Percentiles rank a stretch among this genome's conserved stretches.
Evolutionary conservation across 1,140 invertebrate species (phyloP).

Genomic region (Rhysida immarginata): DNA sequence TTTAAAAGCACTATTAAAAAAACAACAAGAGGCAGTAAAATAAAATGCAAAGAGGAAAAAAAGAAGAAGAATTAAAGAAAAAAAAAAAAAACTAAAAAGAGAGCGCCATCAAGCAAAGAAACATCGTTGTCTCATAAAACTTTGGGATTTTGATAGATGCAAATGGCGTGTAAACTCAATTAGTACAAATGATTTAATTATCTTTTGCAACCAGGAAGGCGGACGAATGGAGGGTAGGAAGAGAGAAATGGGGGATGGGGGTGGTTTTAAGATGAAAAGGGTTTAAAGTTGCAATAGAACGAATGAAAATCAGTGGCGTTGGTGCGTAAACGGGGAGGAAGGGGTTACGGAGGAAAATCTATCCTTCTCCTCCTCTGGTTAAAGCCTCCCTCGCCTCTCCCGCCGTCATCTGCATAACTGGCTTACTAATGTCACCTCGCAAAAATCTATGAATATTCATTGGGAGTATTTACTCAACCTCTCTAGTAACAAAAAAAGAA

Average conservation of each 20-base stretch:
- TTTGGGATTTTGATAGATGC: slow-evolving; percentile 9
- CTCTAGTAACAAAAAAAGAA: too few species aligned
- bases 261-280: too few species aligned
- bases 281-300: too few species aligned
- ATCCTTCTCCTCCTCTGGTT: too few species aligned
- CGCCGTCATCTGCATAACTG: slow-evolving; percentile 11
- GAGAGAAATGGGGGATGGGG: neutral
- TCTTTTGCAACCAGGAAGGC: too few species aligned
- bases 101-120: too few species aligned
- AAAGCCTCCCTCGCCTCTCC: too few species aligned
- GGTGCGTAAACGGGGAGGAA: too few species aligned
- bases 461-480: neutral
- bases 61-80: slow-evolving; percentile 13
- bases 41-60: neutral
- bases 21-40: too few species aligned
- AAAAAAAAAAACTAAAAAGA: neutral
- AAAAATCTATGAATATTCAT: slow-evolving; percentile 12
- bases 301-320: too few species aligned
- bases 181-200: slow-evolving; percentile 12
- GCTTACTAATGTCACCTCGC: slow-evolving; percentile 11
- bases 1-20: too few species aligned
- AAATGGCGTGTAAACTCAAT: slow-evolving; percentile 12
- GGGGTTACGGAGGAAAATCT: slow-evolving; percentile 1
- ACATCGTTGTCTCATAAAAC: too few species aligned
- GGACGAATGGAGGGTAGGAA: neutral